Percentiles rank a stretch among this genome's conserved stretches.
These are phyloP conservation scores for Streblospio benedicti DNA, from an alignment of 1,140 invertebrate species.

Conservation along the genomic window DNA sequence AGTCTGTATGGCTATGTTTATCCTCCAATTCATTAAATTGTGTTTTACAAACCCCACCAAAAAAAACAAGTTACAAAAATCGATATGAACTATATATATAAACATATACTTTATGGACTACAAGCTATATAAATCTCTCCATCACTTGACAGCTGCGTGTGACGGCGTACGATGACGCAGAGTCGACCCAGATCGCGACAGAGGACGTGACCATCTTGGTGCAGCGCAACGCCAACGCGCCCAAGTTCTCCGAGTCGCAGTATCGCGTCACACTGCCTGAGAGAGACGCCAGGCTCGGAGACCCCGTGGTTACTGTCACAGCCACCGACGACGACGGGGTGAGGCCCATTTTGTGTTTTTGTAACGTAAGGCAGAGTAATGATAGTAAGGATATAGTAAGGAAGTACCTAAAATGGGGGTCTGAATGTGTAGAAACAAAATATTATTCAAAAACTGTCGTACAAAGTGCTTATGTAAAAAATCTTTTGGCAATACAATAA, in stretches of 20 bases:
- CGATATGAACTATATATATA: too few relatives aligned
- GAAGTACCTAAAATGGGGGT: too few relatives aligned
- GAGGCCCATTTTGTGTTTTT: conserved; percentile 17
- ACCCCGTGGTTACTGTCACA: conserved; percentile 24
- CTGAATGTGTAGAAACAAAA: too few relatives aligned
- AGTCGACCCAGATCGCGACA: conserved; percentile 70
- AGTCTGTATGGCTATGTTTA: too few relatives aligned
- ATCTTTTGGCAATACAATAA: too few relatives aligned
- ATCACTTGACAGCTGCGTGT: conserved; percentile 49
- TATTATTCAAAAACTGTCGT: too few relatives aligned
- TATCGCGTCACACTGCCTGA: conserved; percentile 26
- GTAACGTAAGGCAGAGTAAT: neutral
- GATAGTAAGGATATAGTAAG: neutral
- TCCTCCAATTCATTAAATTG: too few relatives aligned
- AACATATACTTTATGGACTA: too few relatives aligned
- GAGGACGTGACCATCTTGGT: conserved; percentile 74
- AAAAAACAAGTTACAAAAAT: too few relatives aligned
- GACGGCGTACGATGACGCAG: conserved; percentile 73
- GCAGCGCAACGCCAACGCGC: conserved; percentile 60
- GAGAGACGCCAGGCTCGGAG: conserved; percentile 27
- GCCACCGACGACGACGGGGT: conserved; percentile 32
- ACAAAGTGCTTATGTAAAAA: too few relatives aligned
- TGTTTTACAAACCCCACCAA: too few relatives aligned
- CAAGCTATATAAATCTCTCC: too few relatives aligned
- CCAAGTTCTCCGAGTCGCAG: conserved; percentile 58